Percentiles rank a stretch among this genome's conserved stretches.
phyloP scores from a whole-genome alignment of 2,113 vertebrate species.

The Megalops atlanticus region DNA sequence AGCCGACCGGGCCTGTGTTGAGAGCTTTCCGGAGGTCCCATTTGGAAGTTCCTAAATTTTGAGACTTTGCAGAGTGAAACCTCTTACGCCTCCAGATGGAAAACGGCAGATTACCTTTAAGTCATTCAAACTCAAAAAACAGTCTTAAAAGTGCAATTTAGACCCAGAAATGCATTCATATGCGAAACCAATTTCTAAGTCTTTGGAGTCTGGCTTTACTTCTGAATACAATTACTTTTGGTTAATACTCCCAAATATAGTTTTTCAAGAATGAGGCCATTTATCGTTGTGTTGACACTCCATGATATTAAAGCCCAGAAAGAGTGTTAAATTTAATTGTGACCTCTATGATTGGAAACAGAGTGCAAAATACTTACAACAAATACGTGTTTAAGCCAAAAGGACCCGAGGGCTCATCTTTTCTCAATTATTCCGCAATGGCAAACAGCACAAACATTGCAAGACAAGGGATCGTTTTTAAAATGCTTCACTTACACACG shows the following conservation, averaged over 20 bases:
- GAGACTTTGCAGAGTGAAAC: background rate
- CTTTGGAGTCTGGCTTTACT: slow-evolving; percentile 9
- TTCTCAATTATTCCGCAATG: slow-evolving; percentile 66
- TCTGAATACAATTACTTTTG: slow-evolving; percentile 51
- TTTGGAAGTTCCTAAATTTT: background rate
- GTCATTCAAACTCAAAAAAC: background rate
- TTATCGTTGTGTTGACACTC: slow-evolving; percentile 67
- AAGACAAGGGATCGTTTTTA: slow-evolving; percentile 62
- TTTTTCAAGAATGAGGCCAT: slow-evolving; percentile 65
- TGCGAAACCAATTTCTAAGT: slow-evolving; percentile 37
- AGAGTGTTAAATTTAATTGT: slow-evolving; percentile 75
- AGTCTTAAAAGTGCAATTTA: background rate
- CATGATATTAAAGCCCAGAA: slow-evolving; percentile 69
- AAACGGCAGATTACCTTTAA: background rate
- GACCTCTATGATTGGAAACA: slow-evolving; percentile 71
- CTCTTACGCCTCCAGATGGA: background rate
- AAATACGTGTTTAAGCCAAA: slow-evolving; percentile 70
- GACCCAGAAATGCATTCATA: slow-evolving; percentile 12
- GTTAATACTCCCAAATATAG: slow-evolving; percentile 50
- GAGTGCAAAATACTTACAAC: slow-evolving; percentile 62
- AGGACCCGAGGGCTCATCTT: slow-evolving; percentile 70
- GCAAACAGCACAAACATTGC: slow-evolving; percentile 47
- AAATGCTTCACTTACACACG: slow-evolving; percentile 58
- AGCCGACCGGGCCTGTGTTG: too few species aligned
- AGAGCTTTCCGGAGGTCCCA: background rate